Base-by-base conservation (phyloP, 2,888 invertebrate species). In the Vannuccia rotundouncinata region DNA sequence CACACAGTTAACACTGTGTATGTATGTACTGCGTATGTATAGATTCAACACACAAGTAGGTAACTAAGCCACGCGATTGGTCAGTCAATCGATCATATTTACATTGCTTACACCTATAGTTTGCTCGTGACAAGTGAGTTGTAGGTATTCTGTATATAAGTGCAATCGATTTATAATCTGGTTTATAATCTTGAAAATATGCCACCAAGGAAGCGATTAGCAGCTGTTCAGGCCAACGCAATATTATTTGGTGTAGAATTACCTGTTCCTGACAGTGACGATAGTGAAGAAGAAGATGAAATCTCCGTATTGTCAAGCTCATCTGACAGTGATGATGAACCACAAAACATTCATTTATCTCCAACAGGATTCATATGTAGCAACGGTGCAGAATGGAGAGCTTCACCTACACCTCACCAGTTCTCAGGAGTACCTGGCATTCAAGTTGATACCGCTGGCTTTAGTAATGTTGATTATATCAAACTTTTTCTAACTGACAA, bases 401-500 rank as follows among this genome's bases (percentile, higher is more conserved):
- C 45, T 13, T 45, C 17, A 17, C 45, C 45, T 45, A 45, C 45
- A 45, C 5, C 5, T 45, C 5, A 45, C 17, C 5, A 13, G 5
- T 45, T 45, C 45, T 45, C 45, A 13, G 45, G 45, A 13, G 17
- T 17, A 13, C 45, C 45, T 45, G 45, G 45, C 17, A 45, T 45
- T 13, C 45, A 45, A n/a, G n/a, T n/a, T n/a, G n/a, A n/a, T 45
- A 45, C 45, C 17, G 45, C 5, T 13, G 45, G 17, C 45, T 45
- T 45, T 17, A 45, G 10, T 45, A 5, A 45, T 45, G 45, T 45
- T 5, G 45, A 45, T 17, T 45, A 45, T 45, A 45, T 45, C 5
- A 74, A 74, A 74, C 74, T 74, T n/a, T 74, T 74, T 27, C 25
- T 74, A 5, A 13, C 74, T 74, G 22, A 74, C 10, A n/a, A 74